Conservation (phyloP, 2,797 vertebrate genomes). For the Anguilla pacifica region DNA sequence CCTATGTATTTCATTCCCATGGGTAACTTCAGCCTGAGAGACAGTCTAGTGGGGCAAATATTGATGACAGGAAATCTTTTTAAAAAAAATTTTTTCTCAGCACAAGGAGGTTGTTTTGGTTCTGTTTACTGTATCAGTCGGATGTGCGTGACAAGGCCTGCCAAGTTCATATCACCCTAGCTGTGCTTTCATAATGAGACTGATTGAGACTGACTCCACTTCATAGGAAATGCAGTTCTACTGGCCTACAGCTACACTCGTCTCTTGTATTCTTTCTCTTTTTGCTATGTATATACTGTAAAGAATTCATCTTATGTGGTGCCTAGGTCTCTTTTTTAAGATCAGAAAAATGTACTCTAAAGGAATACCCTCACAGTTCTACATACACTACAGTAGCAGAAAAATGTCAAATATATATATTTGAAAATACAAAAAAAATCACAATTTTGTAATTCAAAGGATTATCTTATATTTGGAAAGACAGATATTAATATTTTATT, state of each 20-base stretch:
- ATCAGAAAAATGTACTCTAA: slow-evolving; percentile 39
- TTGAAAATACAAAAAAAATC: slow-evolving; percentile 50
- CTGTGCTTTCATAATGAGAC: not conserved
- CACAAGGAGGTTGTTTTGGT: no score
- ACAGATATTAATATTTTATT: slow-evolving; percentile 77
- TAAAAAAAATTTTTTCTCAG: not conserved
- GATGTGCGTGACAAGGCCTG: not conserved
- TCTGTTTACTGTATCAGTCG: not conserved
- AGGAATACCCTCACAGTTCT: slow-evolving; percentile 36
- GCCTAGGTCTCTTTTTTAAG: slow-evolving; percentile 54
- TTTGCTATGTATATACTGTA: slow-evolving; percentile 63
- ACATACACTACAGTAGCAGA: slow-evolving; percentile 48
- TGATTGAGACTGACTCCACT: not conserved
- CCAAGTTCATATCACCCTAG: not conserved
- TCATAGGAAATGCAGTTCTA: not conserved
- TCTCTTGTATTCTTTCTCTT: slow-evolving; percentile 30
- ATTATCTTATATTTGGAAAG: slow-evolving; percentile 81
- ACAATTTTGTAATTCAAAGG: slow-evolving; percentile 84
- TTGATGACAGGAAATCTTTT: not conserved
- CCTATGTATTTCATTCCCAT: not conserved
- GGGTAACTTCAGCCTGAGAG: not conserved
- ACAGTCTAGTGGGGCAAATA: not conserved
- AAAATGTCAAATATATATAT: slow-evolving; percentile 41
- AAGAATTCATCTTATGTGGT: slow-evolving; percentile 47
- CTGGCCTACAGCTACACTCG: not conserved